These are phyloP conservation scores for Metallyticus violacea DNA, from an alignment of 2,888 invertebrate species.

Conservation along the genomic window DNA sequence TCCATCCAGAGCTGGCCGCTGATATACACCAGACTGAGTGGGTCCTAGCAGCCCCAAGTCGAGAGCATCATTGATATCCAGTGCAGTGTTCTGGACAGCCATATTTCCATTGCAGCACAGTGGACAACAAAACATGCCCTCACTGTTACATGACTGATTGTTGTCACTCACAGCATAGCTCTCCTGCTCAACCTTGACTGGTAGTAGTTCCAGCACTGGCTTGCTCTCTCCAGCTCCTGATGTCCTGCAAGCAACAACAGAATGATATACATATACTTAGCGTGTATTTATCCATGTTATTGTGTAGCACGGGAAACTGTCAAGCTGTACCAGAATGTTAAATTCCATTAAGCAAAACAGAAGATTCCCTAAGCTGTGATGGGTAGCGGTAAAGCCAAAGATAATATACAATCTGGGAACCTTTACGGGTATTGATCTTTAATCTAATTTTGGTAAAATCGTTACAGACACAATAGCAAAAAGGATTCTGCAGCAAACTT, in stretches of 20 bases:
- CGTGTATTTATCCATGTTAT: too few species aligned
- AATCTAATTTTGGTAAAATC: too few species aligned
- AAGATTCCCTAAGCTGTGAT: too few species aligned
- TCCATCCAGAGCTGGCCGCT: not conserved
- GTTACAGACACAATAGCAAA: too few species aligned
- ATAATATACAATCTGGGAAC: too few species aligned
- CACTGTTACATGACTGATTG: not conserved
- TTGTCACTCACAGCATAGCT: not conserved
- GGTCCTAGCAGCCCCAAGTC: not conserved
- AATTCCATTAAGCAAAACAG: too few species aligned
- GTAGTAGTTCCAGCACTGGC: not conserved
- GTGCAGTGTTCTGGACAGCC: not conserved
- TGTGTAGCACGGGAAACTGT: too few species aligned
- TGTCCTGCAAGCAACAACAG: not conserved
- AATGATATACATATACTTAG: too few species aligned
- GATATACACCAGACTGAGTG: not conserved
- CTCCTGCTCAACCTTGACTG: not conserved
- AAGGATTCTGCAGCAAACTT: too few species aligned
- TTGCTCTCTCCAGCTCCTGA: not conserved
- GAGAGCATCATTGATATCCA: not conserved
- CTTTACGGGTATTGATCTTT: too few species aligned
- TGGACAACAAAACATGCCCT: slow-evolving; percentile 6
- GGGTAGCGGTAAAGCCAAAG: too few species aligned
- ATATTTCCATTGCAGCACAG: slow-evolving; percentile 30
- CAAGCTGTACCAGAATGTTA: too few species aligned